A percentile compares a stretch with the other conserved stretches of the same genome.
Conservation (phyloP, 2,888 invertebrate genomes). For the Eilema caniola region DNA sequence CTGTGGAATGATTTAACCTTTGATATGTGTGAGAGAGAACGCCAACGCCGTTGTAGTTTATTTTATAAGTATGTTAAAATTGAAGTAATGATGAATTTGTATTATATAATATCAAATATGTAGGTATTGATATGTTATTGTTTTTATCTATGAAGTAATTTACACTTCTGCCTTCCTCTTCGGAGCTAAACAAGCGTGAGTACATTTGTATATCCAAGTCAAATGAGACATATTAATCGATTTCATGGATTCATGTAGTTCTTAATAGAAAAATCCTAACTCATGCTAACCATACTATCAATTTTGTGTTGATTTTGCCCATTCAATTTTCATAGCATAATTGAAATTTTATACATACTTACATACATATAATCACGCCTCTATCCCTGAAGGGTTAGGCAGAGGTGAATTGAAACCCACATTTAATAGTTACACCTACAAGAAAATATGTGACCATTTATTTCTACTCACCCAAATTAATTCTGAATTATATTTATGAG, state of each 20-base stretch:
- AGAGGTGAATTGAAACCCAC: too few relatives aligned
- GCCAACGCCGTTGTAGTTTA: too few relatives aligned
- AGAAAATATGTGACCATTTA: neutral
- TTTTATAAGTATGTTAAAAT: too few relatives aligned
- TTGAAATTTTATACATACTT: too few relatives aligned
- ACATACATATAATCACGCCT: too few relatives aligned
- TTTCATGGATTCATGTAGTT: neutral
- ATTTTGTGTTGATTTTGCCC: neutral
- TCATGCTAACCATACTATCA: neutral
- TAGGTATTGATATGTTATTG: neutral
- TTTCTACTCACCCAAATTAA: neutral
- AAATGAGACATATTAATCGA: neutral
- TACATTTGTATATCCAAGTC: neutral
- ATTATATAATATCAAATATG: too few relatives aligned
- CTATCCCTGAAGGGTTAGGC: too few relatives aligned
- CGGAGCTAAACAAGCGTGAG: neutral
- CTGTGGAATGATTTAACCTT: too few relatives aligned
- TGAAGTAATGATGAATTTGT: too few relatives aligned
- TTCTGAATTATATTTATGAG: constrained; percentile 1
- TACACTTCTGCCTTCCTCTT: neutral
- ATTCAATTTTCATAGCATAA: too few relatives aligned
- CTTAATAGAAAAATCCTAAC: neutral
- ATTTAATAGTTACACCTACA: too few relatives aligned
- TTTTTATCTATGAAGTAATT: neutral
- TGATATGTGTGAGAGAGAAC: too few relatives aligned